Conservation (phyloP, 2,797 vertebrate genomes). For the Sciaenops ocellatus region DNA sequence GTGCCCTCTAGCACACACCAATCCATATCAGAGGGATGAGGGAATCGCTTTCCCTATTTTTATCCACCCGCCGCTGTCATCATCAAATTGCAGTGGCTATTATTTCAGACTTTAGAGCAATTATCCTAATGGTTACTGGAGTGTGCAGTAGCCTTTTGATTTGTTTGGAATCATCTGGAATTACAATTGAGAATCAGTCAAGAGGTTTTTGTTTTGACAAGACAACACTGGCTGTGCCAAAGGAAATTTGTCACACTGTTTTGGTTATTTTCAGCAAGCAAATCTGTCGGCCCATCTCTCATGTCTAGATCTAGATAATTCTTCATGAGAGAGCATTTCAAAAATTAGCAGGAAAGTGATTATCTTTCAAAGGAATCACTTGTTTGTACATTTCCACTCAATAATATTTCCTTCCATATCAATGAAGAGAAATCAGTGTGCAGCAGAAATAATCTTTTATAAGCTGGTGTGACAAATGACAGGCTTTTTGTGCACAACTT, state of each 20-base stretch:
- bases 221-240: constrained; percentile 1
- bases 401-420: neutral
- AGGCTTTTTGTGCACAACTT: constrained; percentile 4
- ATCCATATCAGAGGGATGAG: constrained; percentile 77
- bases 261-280: constrained; percentile 4
- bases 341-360: neutral
- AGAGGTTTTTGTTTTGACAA: constrained; percentile 43
- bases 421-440: neutral
- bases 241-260: constrained; percentile 6
- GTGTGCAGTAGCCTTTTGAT: constrained; percentile 47
- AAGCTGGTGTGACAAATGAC: neutral
- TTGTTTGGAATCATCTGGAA: constrained; percentile 54
- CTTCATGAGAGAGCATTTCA: neutral
- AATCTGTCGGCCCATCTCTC: neutral
- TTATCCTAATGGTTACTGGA: constrained; percentile 81
- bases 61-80: constrained; percentile 75
- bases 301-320: neutral
- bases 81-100: constrained; percentile 77
- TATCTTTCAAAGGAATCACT: neutral
- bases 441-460: neutral
- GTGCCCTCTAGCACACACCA: constrained; percentile 73
- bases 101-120: constrained; percentile 83
- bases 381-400: neutral
- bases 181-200: constrained; percentile 44
- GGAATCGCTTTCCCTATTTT: constrained; percentile 79